Base-by-base conservation (phyloP, 2,888 invertebrate species). In the Prosapia bicincta region DNA sequence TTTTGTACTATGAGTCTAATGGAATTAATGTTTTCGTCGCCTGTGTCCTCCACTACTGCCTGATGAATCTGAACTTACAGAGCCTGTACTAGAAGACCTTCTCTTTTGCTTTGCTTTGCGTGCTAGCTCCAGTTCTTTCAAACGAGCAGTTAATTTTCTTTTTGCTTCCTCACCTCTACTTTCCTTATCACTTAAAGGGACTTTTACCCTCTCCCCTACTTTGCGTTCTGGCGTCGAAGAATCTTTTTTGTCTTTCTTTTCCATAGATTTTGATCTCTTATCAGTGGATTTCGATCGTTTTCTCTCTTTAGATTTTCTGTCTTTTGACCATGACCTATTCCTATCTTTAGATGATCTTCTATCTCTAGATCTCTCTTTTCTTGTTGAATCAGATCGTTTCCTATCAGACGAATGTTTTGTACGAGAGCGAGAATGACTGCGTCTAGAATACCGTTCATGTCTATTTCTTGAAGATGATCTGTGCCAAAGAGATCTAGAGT, bases 81-180 rank as follows among this genome's bases (percentile, higher is more conserved):
- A 75, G n/a, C 38, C 43, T 6, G 71, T 72, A 70, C 73, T 76
- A 25, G 69, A 66, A 7, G 69, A 70, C 13, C 66, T 25, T 66
- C 66, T 69, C 66, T 73, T 65, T 9, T 30, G 25, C 25, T 76
- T 76, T 9, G 72, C 43, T 66, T 76, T 73, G 6, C 73, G 73
- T 13, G 72, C 72, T 32, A 67, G 65, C 24, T 72, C 69, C 26
- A 76, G n/a, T 25, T 76, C 76, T 32, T 76, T 72, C 20, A 76
- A 43, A 3, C 72, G 72, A 25, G 72, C 73, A 23, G 76, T 76
- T 24, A 76, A 43, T 23, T 72, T 76, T 83, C 83, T 85, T 85
- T 85, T 85, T 84, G 85, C 78, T 74, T 77, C 76, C 13, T 71
- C 72, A 9, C 71, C 74, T 25, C 72, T 26, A 20, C 68, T 72